A percentile compares a stretch with the other conserved stretches of the same genome.
Evolutionary conservation across 1,140 invertebrate species (phyloP).

Genomic region (Drosophila pachea): DNA sequence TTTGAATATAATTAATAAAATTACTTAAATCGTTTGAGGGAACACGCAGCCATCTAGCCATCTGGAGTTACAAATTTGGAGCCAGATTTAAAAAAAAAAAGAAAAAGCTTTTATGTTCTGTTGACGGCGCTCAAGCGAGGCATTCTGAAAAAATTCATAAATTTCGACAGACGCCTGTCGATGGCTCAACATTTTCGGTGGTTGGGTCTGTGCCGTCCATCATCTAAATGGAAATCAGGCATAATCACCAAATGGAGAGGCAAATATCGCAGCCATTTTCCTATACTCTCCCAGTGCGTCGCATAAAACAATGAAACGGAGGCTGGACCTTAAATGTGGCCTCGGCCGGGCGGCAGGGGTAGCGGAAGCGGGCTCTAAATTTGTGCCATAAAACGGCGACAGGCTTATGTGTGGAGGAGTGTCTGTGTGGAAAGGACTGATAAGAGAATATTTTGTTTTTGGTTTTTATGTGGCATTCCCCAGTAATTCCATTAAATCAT

Average conservation of each 20-base stretch:
- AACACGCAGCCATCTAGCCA: conserved; percentile 3
- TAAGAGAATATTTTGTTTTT: conserved; percentile 50
- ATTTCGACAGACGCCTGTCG: conserved; percentile 26
- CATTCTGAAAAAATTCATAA: conserved; percentile 19
- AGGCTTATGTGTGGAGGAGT: not conserved
- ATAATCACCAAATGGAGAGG: conserved; percentile 63
- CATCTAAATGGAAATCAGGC: conserved; percentile 75
- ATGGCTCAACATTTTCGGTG: conserved; percentile 23
- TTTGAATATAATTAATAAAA: conserved; percentile 28
- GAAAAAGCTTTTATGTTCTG: conserved; percentile 49
- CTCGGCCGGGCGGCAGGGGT: not conserved
- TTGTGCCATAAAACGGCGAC: conserved; percentile 26
- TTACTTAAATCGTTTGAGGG: conserved; percentile 30
- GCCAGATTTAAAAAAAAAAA: conserved; percentile 33
- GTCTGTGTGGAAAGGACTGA: conserved; percentile 37
- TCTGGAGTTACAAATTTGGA: conserved; percentile 31
- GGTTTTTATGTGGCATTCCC: conserved; percentile 35
- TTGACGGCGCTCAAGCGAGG: conserved; percentile 38
- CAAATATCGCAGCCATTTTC: conserved; percentile 58
- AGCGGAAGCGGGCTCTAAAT: conserved; percentile 8
- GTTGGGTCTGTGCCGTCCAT: conserved; percentile 45
- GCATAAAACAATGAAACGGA: conserved; percentile 47
- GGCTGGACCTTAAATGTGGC: not conserved
- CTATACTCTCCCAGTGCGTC: conserved; percentile 4
- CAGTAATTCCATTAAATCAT: conserved; percentile 57